A percentile compares a stretch with the other conserved stretches of the same genome.
Evolutionary conservation across 2,888 invertebrate species (phyloP).

Genomic region (Lasioglossum oenotherae): DNA sequence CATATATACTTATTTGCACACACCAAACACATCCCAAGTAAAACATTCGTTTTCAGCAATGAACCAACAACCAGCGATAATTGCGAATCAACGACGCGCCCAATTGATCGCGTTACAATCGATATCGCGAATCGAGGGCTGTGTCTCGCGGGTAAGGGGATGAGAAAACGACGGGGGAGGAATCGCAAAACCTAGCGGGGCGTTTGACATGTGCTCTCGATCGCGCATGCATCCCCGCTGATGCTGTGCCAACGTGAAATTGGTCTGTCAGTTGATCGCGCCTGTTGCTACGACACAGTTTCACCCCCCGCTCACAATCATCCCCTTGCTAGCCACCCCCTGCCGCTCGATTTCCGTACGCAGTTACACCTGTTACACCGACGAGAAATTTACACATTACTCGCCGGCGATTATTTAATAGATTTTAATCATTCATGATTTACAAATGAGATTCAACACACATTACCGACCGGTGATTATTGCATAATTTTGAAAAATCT

Average conservation of each 20-base stretch:
- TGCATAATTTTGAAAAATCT: too few species aligned
- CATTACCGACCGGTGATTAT: too few species aligned
- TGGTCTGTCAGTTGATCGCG: slow-evolving; percentile 52
- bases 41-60: background rate
- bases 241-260: slow-evolving; percentile 43
- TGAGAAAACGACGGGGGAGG: background rate
- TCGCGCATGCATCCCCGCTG: slow-evolving; percentile 35
- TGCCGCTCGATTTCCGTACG: background rate
- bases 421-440: too few species aligned
- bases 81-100: background rate
- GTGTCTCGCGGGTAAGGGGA: background rate
- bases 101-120: background rate
- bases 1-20: background rate
- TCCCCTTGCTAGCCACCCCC: background rate
- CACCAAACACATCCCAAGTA: background rate
- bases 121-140: background rate
- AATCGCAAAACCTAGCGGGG: background rate
- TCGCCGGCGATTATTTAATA: too few species aligned
- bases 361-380: slow-evolving; percentile 43
- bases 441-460: too few species aligned
- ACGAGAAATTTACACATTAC: slow-evolving; percentile 1
- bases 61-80: background rate
- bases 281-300: slow-evolving; percentile 53
- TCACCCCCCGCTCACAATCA: background rate
- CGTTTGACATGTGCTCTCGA: slow-evolving; percentile 30